phyloP scores from a whole-genome alignment of 2,797 vertebrate genomes.

The Crocodylus rhombifer region DNA sequence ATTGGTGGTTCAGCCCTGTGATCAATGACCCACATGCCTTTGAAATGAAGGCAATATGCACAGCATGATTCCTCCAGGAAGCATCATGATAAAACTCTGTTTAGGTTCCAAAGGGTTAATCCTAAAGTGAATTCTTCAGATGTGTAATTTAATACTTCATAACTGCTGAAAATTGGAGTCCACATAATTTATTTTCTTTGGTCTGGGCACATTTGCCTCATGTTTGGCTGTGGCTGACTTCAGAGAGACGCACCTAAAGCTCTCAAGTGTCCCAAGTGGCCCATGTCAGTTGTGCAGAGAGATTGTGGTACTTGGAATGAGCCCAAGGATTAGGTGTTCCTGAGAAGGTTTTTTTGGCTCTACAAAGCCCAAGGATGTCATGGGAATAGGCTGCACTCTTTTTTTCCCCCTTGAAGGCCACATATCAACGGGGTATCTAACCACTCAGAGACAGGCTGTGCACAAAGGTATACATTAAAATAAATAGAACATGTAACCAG shows the following conservation, averaged over 20 bases:
- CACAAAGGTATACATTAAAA: conserved; percentile 88
- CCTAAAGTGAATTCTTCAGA: conserved; percentile 77
- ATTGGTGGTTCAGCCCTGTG: neutral
- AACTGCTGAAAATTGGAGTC: conserved; percentile 88
- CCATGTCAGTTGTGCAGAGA: conserved; percentile 84
- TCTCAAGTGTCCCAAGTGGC: conserved; percentile 89
- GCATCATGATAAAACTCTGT: neutral
- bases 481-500: conserved; percentile 85
- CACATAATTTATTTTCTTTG: conserved; percentile 91
- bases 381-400: conserved; percentile 84
- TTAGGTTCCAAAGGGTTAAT: conserved; percentile 81
- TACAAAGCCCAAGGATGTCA: conserved; percentile 83
- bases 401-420: conserved; percentile 80
- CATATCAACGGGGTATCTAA: conserved; percentile 84
- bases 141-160: conserved; percentile 85
- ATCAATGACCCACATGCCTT: neutral
- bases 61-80: neutral
- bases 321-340: conserved; percentile 96
- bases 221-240: conserved; percentile 87
- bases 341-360: conserved; percentile 85
- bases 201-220: conserved; percentile 87
- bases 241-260: conserved; percentile 93
- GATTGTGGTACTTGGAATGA: conserved; percentile 88
- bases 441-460: conserved; percentile 83
- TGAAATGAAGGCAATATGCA: neutral